Evolutionary conservation across 2,888 invertebrate genomes (phyloP).

Genomic region (Epirrita christyi): DNA sequence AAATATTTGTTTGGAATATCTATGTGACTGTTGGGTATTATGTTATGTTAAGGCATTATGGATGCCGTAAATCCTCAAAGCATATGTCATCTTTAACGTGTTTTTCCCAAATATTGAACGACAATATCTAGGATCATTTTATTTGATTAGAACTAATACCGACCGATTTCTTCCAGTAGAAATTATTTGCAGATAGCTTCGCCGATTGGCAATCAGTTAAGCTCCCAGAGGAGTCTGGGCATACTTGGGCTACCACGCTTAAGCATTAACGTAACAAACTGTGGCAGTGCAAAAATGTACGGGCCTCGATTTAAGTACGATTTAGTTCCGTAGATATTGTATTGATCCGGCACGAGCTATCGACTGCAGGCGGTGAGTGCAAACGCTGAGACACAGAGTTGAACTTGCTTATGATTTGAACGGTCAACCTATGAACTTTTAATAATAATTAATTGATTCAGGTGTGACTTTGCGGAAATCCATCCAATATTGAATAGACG

Average conservation of each 20-base stretch:
- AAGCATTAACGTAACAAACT: slow-evolving; percentile 51
- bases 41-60: too few relatives aligned
- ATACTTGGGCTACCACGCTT: slow-evolving; percentile 35
- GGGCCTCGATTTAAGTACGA: slow-evolving; percentile 50
- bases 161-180: slow-evolving; percentile 17
- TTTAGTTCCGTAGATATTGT: slow-evolving; percentile 54
- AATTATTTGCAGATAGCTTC: slow-evolving; percentile 32
- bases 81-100: too few relatives aligned
- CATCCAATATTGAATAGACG: too few relatives aligned
- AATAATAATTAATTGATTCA: too few relatives aligned
- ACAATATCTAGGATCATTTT: too few relatives aligned
- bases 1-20: too few relatives aligned
- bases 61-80: too few relatives aligned
- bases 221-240: slow-evolving; percentile 42
- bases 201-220: slow-evolving; percentile 43
- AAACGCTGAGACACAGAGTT: slow-evolving; percentile 12
- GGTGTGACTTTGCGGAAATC: too few relatives aligned
- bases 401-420: slow-evolving; percentile 1
- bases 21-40: too few relatives aligned
- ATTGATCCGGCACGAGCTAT: slow-evolving; percentile 26
- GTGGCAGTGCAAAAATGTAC: slow-evolving; percentile 46
- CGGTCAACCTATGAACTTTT: not conserved
- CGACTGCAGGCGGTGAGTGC: slow-evolving; percentile 11
- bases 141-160: slow-evolving; percentile 13
- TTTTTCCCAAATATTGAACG: too few relatives aligned